A percentile compares a stretch with the other conserved stretches of the same genome.
Conservation (phyloP, 1,140 invertebrate species). For the Stenopsyche tienmushanensis region DNA sequence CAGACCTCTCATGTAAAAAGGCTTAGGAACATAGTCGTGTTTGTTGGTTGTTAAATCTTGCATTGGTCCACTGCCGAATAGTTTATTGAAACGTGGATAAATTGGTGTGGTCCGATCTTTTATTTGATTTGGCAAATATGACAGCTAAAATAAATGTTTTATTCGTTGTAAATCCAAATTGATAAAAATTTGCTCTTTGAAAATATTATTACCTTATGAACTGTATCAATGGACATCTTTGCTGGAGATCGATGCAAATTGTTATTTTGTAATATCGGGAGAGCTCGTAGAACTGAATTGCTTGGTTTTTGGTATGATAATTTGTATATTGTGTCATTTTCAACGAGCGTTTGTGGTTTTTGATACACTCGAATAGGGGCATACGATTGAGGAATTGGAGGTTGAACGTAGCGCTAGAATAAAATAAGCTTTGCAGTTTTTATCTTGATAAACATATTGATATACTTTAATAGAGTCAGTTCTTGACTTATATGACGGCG, state of each 20-base stretch:
- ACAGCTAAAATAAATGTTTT: slow-evolving; percentile 44
- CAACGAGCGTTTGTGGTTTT: slow-evolving; percentile 20
- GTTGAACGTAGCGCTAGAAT: slow-evolving; percentile 30
- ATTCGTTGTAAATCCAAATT: slow-evolving; percentile 6
- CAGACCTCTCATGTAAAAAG: slow-evolving; percentile 50
- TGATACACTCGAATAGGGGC: slow-evolving; percentile 21
- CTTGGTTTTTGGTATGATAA: slow-evolving; percentile 28
- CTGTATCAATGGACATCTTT: slow-evolving; percentile 30
- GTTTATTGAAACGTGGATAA: slow-evolving; percentile 53
- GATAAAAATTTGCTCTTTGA: background rate
- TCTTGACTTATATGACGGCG: no score
- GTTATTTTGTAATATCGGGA: slow-evolving; percentile 2
- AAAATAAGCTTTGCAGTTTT: no score
- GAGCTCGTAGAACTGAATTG: background rate
- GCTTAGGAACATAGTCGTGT: slow-evolving; percentile 71
- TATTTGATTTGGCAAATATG: slow-evolving; percentile 49
- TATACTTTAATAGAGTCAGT: no score
- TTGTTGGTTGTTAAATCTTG: slow-evolving; percentile 70
- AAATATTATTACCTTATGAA: slow-evolving; percentile 25
- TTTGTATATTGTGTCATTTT: slow-evolving; percentile 19
- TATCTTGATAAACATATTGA: no score
- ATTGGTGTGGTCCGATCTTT: slow-evolving; percentile 40
- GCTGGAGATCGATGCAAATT: slow-evolving; percentile 21
- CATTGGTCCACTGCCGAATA: slow-evolving; percentile 65
- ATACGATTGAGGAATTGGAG: slow-evolving; percentile 24